Percentiles rank a stretch among this genome's conserved stretches.
Conservation (phyloP, 2,113 vertebrate genomes). For the Himantopus leucocephalus region DNA sequence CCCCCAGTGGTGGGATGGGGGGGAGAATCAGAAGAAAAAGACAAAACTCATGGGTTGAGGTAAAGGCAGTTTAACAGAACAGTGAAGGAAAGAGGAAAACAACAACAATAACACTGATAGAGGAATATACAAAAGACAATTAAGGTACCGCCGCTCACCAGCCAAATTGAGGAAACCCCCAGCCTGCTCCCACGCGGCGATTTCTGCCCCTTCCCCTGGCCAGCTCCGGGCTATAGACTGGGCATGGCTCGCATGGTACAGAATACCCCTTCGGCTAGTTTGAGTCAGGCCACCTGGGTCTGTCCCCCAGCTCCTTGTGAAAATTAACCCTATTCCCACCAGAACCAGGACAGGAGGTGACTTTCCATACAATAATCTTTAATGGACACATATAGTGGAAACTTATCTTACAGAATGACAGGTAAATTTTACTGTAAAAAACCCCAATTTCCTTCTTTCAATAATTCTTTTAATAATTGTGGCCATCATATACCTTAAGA, state of each 20-base stretch:
- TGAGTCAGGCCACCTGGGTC: not conserved
- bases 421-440: constrained; percentile 65
- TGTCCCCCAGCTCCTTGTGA: not conserved
- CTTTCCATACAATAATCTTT: constrained; percentile 54
- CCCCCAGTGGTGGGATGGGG: not conserved
- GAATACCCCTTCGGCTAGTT: not conserved
- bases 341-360: not conserved
- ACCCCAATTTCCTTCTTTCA: constrained; percentile 62
- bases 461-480: constrained; percentile 67
- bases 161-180: not conserved
- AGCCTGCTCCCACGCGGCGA: not conserved
- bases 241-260: not conserved
- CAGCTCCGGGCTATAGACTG: not conserved
- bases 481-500: constrained; percentile 58
- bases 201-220: not conserved
- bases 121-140: not conserved
- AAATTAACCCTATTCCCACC: not conserved
- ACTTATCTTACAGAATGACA: constrained; percentile 58
- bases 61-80: not conserved
- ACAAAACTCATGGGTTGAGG: not conserved
- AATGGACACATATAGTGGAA: constrained; percentile 40
- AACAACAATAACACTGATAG: not conserved
- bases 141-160: not conserved
- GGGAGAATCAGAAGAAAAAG: not conserved
- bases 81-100: not conserved